Evolutionary conservation across 2,888 invertebrate species (phyloP).

Genomic region (Polydrusus tereticollis): DNA sequence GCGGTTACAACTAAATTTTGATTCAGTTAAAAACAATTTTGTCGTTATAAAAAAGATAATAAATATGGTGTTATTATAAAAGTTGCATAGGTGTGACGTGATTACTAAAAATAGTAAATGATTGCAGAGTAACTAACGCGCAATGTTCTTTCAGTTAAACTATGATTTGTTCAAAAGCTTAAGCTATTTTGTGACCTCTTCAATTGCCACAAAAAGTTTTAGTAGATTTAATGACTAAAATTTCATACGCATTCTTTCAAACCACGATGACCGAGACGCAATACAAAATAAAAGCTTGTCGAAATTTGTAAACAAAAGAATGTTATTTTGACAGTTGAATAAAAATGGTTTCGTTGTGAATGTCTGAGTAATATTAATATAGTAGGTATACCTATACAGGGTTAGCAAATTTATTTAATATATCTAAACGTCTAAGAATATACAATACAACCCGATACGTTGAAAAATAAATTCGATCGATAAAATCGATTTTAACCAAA

Average conservation of each 20-base stretch:
- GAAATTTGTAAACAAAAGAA: slow-evolving; percentile 43
- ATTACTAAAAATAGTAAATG: slow-evolving; percentile 37
- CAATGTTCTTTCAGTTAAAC: too few relatives aligned
- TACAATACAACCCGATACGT: too few relatives aligned
- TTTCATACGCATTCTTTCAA: slow-evolving; percentile 13
- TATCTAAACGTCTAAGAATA: too few relatives aligned
- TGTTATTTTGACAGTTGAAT: slow-evolving; percentile 20
- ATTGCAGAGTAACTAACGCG: slow-evolving; percentile 2
- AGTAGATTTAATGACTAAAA: too few relatives aligned
- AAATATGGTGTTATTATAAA: slow-evolving; percentile 1
- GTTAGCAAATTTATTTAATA: too few relatives aligned
- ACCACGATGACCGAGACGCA: background rate
- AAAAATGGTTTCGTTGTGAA: slow-evolving; percentile 7
- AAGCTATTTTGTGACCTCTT: too few relatives aligned
- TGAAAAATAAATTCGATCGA: too few relatives aligned
- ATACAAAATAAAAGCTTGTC: slow-evolving; percentile 34
- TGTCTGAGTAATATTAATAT: slow-evolving; percentile 13
- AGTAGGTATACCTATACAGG: too few relatives aligned
- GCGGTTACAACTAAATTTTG: background rate
- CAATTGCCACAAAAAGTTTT: too few relatives aligned
- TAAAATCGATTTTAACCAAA: slow-evolving; percentile 33
- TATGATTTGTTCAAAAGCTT: too few relatives aligned
- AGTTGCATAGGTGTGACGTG: slow-evolving; percentile 21
- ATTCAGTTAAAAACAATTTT: background rate
- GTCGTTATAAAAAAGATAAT: background rate